Conservation (phyloP, 1,140 invertebrate species). For the Scaptodrosophila lebanonensis region DNA sequence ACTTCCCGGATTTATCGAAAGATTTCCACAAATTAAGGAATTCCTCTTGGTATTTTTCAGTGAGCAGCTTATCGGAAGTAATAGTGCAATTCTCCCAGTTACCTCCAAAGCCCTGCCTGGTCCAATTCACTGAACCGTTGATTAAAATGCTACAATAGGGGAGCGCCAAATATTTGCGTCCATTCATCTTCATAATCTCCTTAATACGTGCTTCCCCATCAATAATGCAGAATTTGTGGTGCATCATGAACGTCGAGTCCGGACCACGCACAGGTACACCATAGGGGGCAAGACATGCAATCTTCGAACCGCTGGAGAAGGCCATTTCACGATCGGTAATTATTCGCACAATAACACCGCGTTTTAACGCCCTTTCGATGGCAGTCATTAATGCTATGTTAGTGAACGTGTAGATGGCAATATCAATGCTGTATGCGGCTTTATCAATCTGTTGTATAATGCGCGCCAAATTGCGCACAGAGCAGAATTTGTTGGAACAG, state of each 20-base stretch:
- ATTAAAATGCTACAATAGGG: constrained; percentile 16
- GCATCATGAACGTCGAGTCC: constrained; percentile 43
- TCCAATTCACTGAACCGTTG: constrained; percentile 63
- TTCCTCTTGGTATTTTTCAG: constrained; percentile 32
- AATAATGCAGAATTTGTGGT: constrained; percentile 63
- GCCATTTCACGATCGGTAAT: constrained; percentile 56
- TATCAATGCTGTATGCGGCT: constrained; percentile 53
- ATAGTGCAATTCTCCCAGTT: constrained; percentile 64
- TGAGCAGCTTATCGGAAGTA: constrained; percentile 15
- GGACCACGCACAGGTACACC: constrained; percentile 42
- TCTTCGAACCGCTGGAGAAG: constrained; percentile 27
- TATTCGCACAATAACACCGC: constrained; percentile 47
- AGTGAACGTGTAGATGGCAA: constrained; percentile 63
- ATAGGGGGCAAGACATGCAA: not conserved
- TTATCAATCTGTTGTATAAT: constrained; percentile 37
- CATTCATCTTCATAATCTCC: constrained; percentile 7
- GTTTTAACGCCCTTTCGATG: constrained; percentile 28
- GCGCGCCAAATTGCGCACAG: constrained; percentile 4
- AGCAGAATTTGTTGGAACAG: constrained; percentile 40
- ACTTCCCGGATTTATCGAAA: constrained; percentile 12
- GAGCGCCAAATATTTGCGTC: not conserved
- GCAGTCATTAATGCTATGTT: constrained; percentile 8
- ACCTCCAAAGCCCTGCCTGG: constrained; percentile 38
- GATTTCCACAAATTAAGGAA: constrained; percentile 59
- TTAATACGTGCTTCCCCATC: constrained; percentile 33